These are phyloP conservation scores for Oegoconia quadripuncta DNA, from an alignment of 2,888 invertebrate species.

Conservation along the genomic window DNA sequence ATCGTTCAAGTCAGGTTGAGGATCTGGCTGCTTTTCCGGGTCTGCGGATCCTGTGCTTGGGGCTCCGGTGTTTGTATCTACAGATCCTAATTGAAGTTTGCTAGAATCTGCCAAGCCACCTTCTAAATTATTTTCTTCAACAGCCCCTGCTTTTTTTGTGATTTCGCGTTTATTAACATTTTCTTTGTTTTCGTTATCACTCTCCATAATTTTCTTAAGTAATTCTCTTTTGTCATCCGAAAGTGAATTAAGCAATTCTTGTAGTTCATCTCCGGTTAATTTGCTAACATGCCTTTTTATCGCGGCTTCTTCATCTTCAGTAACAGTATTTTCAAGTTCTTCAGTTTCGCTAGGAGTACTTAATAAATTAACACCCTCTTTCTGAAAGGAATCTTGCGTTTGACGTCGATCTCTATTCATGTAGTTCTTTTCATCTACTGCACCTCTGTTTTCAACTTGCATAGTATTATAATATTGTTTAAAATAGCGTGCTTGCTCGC, in stretches of 20 bases:
- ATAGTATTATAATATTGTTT: conserved; percentile 39
- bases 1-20: conserved; percentile 33
- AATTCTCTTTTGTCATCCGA: conserved; percentile 60
- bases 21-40: conserved; percentile 34
- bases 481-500: conserved; percentile 31
- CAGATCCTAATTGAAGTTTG: conserved; percentile 44
- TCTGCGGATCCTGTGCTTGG: conserved; percentile 35
- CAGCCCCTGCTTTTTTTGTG: conserved; percentile 63
- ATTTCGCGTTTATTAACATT: conserved; percentile 63
- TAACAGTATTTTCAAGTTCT: conserved; percentile 20
- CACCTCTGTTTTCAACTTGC: conserved; percentile 36
- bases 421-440: conserved; percentile 34
- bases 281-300: conserved; percentile 64
- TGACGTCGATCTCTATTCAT: conserved; percentile 49
- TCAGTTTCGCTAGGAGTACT: conserved; percentile 17
- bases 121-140: conserved; percentile 57
- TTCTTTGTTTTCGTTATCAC: conserved; percentile 30
- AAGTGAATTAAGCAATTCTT: conserved; percentile 57
- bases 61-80: conserved; percentile 30
- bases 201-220: conserved; percentile 58
- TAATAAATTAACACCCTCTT: background rate
- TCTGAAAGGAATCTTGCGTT: conserved; percentile 13
- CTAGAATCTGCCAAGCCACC: conserved; percentile 48
- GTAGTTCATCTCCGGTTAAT: conserved; percentile 53
- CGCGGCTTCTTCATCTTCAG: conserved; percentile 55